Evolutionary conservation across 2,113 vertebrate genomes (phyloP).

Genomic region (Lophura nycthemera): DNA sequence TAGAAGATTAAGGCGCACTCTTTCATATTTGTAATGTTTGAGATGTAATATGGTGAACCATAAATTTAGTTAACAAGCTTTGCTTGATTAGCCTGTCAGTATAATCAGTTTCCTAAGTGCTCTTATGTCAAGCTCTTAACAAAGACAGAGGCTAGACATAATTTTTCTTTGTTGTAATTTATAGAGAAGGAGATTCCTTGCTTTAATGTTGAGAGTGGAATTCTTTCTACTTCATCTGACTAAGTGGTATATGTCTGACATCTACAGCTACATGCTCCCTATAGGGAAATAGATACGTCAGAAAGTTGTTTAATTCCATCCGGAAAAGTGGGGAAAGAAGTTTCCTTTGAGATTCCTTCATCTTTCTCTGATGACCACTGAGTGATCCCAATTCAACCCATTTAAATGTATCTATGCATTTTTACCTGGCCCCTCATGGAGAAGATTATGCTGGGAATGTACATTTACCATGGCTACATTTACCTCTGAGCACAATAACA

Average conservation of each 20-base stretch:
- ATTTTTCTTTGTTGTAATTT: neutral
- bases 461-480: neutral
- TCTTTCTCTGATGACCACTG: neutral
- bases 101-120: slow-evolving; percentile 1
- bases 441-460: neutral
- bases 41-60: neutral
- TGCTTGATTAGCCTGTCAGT: neutral
- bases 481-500: neutral
- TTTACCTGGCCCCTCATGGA: neutral
- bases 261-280: neutral
- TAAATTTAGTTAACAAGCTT: slow-evolving; percentile 5
- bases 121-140: slow-evolving; percentile 5
- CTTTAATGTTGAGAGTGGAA: neutral
- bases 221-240: neutral
- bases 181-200: neutral
- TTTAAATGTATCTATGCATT: neutral
- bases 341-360: neutral
- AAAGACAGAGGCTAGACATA: neutral
- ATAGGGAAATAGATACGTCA: neutral
- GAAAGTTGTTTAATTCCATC: neutral
- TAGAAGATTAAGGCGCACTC: neutral
- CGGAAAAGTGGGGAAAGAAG: slow-evolving; percentile 5
- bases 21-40: neutral
- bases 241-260: neutral
- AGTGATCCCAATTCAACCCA: neutral